Conservation (phyloP, 2,797 vertebrate species). For the Clarias fuscus region DNA sequence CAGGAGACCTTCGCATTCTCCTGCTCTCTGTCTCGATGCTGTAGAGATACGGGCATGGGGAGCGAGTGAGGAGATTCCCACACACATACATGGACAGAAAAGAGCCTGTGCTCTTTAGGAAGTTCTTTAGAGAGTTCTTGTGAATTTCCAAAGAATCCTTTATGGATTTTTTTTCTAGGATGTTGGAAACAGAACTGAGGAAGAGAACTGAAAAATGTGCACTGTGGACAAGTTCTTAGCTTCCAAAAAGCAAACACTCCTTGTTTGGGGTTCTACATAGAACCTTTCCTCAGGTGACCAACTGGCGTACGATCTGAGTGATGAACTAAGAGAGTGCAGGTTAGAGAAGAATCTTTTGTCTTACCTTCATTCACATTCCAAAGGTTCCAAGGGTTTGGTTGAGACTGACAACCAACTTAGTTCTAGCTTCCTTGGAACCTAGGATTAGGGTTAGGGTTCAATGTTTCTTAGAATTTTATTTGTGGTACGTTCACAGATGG, state of each 20-base stretch:
- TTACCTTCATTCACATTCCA: neutral
- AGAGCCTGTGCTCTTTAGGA: neutral
- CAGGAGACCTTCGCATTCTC: conserved; percentile 27
- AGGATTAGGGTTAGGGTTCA: no score
- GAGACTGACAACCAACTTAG: no score
- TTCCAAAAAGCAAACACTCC: neutral
- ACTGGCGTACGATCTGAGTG: neutral
- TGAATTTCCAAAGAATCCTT: neutral
- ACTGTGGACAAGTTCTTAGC: neutral
- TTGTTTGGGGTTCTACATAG: neutral
- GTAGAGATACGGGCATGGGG: neutral
- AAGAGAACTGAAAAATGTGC: neutral
- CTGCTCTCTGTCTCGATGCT: neutral
- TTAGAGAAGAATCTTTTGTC: neutral
- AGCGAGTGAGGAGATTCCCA: neutral
- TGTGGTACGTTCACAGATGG: neutral
- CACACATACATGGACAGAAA: neutral
- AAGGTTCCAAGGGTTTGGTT: neutral
- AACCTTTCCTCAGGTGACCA: neutral
- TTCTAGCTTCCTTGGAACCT: neutral
- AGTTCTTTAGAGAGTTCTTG: neutral
- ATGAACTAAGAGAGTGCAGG: neutral
- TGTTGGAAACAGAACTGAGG: neutral
- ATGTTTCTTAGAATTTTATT: no score
- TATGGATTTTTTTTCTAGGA: neutral